Percentiles rank a stretch among this genome's conserved stretches.
These are phyloP conservation scores for Odiellus spinosus DNA, from an alignment of 2,888 invertebrate genomes.

Conservation along the genomic window DNA sequence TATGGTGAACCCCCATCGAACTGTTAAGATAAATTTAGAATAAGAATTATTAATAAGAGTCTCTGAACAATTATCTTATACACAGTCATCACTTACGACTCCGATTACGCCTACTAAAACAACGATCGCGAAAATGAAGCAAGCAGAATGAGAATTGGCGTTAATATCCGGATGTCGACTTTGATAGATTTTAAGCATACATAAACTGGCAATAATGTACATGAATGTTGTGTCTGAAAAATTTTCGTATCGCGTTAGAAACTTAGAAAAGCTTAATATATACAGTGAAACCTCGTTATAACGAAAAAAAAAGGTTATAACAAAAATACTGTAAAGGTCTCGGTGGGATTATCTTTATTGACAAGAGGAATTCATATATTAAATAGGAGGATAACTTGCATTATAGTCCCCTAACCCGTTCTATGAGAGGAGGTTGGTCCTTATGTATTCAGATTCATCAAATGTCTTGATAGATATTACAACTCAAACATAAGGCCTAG, in stretches of 20 bases:
- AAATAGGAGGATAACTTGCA: too few relatives aligned
- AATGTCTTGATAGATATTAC: too few relatives aligned
- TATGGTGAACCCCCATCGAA: conserved; percentile 23
- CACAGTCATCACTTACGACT: conserved; percentile 15
- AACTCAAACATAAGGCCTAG: too few relatives aligned
- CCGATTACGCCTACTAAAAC: conserved; percentile 34
- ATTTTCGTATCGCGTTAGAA: conserved; percentile 4
- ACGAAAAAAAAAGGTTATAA: neutral
- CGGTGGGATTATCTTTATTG: too few relatives aligned
- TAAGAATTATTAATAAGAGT: neutral
- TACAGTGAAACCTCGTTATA: too few relatives aligned
- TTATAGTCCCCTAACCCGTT: too few relatives aligned
- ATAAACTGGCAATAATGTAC: conserved; percentile 74
- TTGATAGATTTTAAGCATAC: conserved; percentile 75
- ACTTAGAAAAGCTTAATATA: neutral
- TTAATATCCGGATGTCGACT: conserved; percentile 74
- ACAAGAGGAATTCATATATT: too few relatives aligned
- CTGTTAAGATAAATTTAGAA: conserved; percentile 17
- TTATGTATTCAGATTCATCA: too few relatives aligned
- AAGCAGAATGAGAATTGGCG: conserved; percentile 57
- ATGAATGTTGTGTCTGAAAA: conserved; percentile 73
- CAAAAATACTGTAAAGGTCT: too few relatives aligned
- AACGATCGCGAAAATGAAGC: conserved; percentile 53
- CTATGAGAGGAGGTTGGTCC: too few relatives aligned
- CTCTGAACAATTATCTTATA: too few relatives aligned